Base-by-base conservation (phyloP, 92 coral and sea anemone species). In the Meandrina meandrites region DNA sequence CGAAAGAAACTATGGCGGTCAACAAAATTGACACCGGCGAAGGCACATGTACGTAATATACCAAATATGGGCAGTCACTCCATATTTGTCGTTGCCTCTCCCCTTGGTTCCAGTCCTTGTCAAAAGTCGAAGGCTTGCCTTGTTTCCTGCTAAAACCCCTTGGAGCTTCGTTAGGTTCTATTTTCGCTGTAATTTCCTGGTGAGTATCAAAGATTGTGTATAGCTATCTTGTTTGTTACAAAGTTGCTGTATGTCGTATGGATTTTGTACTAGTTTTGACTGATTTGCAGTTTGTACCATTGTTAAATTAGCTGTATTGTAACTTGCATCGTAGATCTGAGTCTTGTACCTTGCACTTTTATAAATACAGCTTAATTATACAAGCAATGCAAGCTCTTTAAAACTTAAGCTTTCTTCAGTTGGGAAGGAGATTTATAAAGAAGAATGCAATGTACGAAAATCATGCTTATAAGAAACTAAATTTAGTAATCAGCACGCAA, bases 1-100 rank as follows among this genome's bases (percentile, higher is more conserved):
- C 69, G 6, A 85, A 92, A 78, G 81, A 72, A 83, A 86, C 88
- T 83, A 92, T 92, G 95, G 95, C 92, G 89, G 95, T 73, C 91
- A 21, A 78, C 71, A 50, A 74, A 71, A 47, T 32, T 40, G 71
- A 60, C 83, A 76, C 84, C 50, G 79, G 77, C 71, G 32, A 85
- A 14, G 53, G 88, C 88, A 81, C 92, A 82, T 81, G 92, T 86
- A 86, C 95, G 92, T 79, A 92, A 89, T 53, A 58, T 81, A n/a
- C 95, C 95, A 81, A 77, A 92, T 90, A 56, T 89, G 95, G 92
- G 75, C 72, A 81, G 16, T 27, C 53, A 28, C 45, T 51, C 94
- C 92, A 82, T 85, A 88, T 92, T 28, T 92, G 94, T 30, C 18
- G 36, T 18, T 0, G 58, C 81, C 75, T 84, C 81, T 64, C 88